Evolutionary conservation across 2,888 invertebrate species (phyloP), one percentile per base, ranked within the genome.

Genomic region (Tipula lateralis): DNA sequence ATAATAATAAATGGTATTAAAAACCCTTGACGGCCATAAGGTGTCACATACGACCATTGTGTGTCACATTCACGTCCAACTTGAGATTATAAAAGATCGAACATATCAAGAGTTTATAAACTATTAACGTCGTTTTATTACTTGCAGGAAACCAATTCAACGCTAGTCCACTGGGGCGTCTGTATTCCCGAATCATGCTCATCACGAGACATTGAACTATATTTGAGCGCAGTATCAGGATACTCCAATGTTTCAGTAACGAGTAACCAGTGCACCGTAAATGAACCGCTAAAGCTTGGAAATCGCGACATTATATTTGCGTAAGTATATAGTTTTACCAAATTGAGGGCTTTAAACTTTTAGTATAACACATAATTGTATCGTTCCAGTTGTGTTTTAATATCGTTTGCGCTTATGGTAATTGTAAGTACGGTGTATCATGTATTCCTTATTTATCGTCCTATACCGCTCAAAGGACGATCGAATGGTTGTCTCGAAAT

Each of bases 161-260:
- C 88, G 36, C 85, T 86, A 32, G 87, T 93, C 0, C 92, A 92
- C 85, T 94, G 93, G 94, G 93, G 93, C 1, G 91, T 93, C 0
- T 94, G 94, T 87, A 90, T 93, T 5, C 94, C 94, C 13, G 92
- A 92, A 66, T 90, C 92, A 0, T 94, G 94, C 87, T 89, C 90
- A 66, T 89, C 91, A 0, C 87, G 89, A 6, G 92, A 93, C 24
- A 91, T 93, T 5, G 89, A 90, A 30, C 88, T 89, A n/a, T 92
- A 93, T 85, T 91, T 93, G 2, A 88, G 89, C 84, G 89, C 39
- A 13, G 13, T 84, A 12, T 85, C 84, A 12, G 91, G 92, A 86
- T 90, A 90, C 6, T 91, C 91, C 0, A 88, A 88, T 4, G 91
- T 92, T 0, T 87, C 88, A 34, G 91, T 92, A 9, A 88, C 90